Evolutionary conservation across 2,113 vertebrate species (phyloP).

Genomic region (Gambusia affinis): DNA sequence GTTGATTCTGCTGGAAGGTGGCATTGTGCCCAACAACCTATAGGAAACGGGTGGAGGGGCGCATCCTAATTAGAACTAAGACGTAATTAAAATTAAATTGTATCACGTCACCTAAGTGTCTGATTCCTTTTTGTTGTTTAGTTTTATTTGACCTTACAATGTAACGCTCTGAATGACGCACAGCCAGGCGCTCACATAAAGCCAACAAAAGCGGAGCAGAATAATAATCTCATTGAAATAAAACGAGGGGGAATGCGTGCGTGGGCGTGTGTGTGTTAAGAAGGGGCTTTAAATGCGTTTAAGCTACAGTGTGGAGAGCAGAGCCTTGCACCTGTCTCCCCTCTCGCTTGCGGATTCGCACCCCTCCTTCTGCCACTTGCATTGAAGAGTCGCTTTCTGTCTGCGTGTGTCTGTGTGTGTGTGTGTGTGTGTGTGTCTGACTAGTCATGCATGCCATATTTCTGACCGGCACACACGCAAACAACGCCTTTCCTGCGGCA

Average conservation of each 20-base stretch:
- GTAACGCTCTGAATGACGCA: slow-evolving; percentile 3
- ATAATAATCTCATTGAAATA: slow-evolving; percentile 57
- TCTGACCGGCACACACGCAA: slow-evolving; percentile 57
- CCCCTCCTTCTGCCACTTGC: slow-evolving; percentile 51
- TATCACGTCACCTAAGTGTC: neutral
- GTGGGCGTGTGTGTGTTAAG: slow-evolving; percentile 15
- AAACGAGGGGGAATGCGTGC: neutral
- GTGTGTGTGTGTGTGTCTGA: slow-evolving; percentile 35
- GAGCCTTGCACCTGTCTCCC: slow-evolving; percentile 74
- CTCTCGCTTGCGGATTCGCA: slow-evolving; percentile 59
- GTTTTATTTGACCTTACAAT: slow-evolving; percentile 16
- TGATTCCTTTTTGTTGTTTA: neutral
- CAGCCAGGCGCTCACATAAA: slow-evolving; percentile 5
- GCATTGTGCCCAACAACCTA: slow-evolving; percentile 59
- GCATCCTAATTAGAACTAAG: neutral
- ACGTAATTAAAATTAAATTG: slow-evolving; percentile 14
- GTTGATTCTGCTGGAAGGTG: slow-evolving; percentile 71
- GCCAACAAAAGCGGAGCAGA: slow-evolving; percentile 43
- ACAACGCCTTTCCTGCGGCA: slow-evolving; percentile 74
- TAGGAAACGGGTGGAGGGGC: neutral
- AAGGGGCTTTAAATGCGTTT: slow-evolving; percentile 66
- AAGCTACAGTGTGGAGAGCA: slow-evolving; percentile 58
- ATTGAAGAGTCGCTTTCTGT: slow-evolving; percentile 19
- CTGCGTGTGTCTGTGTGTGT: slow-evolving; percentile 4
- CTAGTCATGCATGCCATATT: slow-evolving; percentile 76